Evolutionary conservation across 2,888 invertebrate species (phyloP).

Genomic region (Cheilosia vernalis): DNA sequence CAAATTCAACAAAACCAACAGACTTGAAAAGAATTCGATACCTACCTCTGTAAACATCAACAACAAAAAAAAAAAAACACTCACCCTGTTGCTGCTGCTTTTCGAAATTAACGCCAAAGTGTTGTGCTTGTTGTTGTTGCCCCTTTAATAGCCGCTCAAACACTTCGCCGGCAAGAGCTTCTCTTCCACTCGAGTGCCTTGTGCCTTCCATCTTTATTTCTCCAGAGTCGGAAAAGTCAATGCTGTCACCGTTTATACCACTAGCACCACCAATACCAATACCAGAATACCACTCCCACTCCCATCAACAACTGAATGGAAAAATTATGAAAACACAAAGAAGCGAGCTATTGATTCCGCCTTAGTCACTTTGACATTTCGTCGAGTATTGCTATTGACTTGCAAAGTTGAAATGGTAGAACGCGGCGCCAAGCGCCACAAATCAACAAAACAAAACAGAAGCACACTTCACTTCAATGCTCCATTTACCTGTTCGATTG

Average conservation of each 20-base stretch:
- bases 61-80: slow-evolving; percentile 22
- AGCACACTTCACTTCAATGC: slow-evolving; percentile 34
- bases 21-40: slow-evolving; percentile 7
- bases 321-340: slow-evolving; percentile 56
- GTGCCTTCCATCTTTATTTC: slow-evolving; percentile 38
- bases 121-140: slow-evolving; percentile 38
- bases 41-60: background rate
- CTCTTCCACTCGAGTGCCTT: slow-evolving; percentile 64
- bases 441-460: slow-evolving; percentile 34
- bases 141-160: slow-evolving; percentile 57
- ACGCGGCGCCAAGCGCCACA: slow-evolving; percentile 1
- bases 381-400: slow-evolving; percentile 31
- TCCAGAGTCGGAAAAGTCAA: slow-evolving; percentile 1
- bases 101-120: slow-evolving; percentile 40
- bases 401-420: slow-evolving; percentile 4
- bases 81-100: slow-evolving; percentile 52
- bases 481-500: slow-evolving; percentile 65
- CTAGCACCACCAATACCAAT: background rate
- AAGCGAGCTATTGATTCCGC: slow-evolving; percentile 26
- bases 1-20: slow-evolving; percentile 14
- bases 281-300: no score
- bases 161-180: slow-evolving; percentile 62
- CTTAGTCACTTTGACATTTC: slow-evolving; percentile 32
- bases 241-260: slow-evolving; percentile 14
- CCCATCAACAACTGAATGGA: slow-evolving; percentile 37